A percentile compares a stretch with the other conserved stretches of the same genome.
These are phyloP conservation scores for Virgularia gustaviana DNA, from an alignment of 92 coral and sea anemone species.

Conservation along the genomic window DNA sequence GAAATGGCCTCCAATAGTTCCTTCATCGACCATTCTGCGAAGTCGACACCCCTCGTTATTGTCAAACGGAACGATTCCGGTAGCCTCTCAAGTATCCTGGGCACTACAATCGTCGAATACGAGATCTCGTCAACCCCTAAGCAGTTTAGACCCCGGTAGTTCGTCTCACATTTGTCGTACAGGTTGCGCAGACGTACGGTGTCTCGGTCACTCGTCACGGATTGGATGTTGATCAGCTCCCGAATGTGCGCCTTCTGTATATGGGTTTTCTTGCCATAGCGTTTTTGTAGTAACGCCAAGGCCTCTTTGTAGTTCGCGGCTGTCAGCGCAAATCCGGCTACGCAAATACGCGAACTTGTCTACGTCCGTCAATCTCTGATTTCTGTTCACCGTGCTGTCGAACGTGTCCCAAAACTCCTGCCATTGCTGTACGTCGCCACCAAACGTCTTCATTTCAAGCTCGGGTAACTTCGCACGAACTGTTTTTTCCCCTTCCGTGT, in stretches of 20 bases:
- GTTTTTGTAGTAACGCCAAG: constrained; percentile 32
- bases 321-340: constrained; percentile 56
- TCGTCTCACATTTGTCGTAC: constrained; percentile 44
- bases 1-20: constrained; percentile 30
- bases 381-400: constrained; percentile 38
- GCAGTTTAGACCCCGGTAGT: constrained; percentile 48
- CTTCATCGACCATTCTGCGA: constrained; percentile 45
- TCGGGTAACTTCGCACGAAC: constrained; percentile 49
- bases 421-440: constrained; percentile 55
- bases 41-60: constrained; percentile 55
- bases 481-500: neutral
- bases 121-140: constrained; percentile 49
- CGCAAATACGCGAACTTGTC: constrained; percentile 49
- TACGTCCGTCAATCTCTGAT: constrained; percentile 38
- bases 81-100: constrained; percentile 47
- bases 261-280: constrained; percentile 51
- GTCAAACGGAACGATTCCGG: constrained; percentile 52
- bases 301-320: constrained; percentile 49
- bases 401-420: constrained; percentile 66
- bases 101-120: constrained; percentile 50
- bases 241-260: constrained; percentile 55
- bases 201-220: constrained; percentile 50
- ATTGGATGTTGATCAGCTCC: constrained; percentile 32
- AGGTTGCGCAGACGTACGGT: constrained; percentile 40
- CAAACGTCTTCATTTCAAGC: constrained; percentile 47